phyloP scores from a whole-genome alignment of 2,113 vertebrate genomes.

The Menidia beryllina region DNA sequence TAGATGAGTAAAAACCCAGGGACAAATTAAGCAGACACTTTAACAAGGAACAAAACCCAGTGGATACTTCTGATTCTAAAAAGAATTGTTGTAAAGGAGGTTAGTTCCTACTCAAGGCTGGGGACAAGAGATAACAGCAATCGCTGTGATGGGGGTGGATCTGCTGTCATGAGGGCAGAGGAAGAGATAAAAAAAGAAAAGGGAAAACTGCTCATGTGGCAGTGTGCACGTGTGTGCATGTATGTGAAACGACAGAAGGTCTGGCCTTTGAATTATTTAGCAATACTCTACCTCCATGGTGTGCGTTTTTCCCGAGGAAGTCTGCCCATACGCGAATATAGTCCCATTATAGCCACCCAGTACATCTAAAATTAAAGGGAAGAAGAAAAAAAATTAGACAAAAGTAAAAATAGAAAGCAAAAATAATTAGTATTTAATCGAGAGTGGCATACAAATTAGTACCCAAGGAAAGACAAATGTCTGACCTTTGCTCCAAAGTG shows the following conservation, averaged over 20 bases:
- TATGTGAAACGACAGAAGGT: conserved; percentile 14
- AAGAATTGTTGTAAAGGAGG: conserved; percentile 46
- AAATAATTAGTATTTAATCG: too few relatives aligned
- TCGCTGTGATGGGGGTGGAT: conserved; percentile 53
- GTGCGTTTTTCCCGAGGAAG: conserved; percentile 94
- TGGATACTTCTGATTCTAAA: conserved; percentile 51
- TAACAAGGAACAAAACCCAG: conserved; percentile 10
- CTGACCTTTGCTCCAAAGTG: conserved; percentile 45
- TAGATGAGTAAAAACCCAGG: conserved; percentile 35
- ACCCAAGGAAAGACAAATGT: conserved; percentile 29
- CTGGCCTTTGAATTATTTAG: conserved; percentile 59
- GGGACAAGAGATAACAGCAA: conserved; percentile 24
- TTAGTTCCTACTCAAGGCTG: conserved; percentile 49
- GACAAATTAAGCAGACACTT: conserved; percentile 31
- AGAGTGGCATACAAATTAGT: neutral
- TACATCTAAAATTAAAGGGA: conserved; percentile 82
- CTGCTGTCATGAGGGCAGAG: conserved; percentile 26
- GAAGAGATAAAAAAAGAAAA: conserved; percentile 11
- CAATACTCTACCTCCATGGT: conserved; percentile 90
- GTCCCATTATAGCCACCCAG: conserved; percentile 94
- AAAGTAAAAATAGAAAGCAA: neutral
- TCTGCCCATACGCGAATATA: conserved; percentile 95
- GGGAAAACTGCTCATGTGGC: neutral
- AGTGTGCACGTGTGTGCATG: conserved; percentile 1
- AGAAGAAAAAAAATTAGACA: conserved; percentile 2